Percentiles rank a stretch among this genome's conserved stretches.
These are phyloP conservation scores for Eupithecia inturbata DNA, from an alignment of 2,888 invertebrate genomes.

Conservation along the genomic window DNA sequence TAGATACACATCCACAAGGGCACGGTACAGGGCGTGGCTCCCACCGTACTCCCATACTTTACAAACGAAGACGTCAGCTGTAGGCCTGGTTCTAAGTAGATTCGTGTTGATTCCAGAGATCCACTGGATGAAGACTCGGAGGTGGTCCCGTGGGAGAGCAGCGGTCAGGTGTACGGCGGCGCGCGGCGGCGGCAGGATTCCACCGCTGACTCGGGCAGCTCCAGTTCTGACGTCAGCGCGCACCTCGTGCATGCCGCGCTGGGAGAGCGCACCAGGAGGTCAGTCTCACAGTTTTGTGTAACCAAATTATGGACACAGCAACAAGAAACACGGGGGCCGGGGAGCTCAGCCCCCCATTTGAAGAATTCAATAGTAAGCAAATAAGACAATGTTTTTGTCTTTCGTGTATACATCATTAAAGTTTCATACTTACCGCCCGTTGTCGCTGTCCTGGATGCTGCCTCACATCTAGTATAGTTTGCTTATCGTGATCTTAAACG, in stretches of 20 bases:
- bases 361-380: too few species aligned
- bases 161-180: slow-evolving; percentile 62
- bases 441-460: not conserved
- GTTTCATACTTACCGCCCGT: not conserved
- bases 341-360: too few species aligned
- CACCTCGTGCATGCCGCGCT: slow-evolving; percentile 86
- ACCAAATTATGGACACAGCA: not conserved
- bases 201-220: slow-evolving; percentile 87
- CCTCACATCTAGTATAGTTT: not conserved
- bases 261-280: slow-evolving; percentile 28
- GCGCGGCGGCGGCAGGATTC: slow-evolving; percentile 86
- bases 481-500: not conserved
- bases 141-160: slow-evolving; percentile 71
- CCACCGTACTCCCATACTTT: not conserved
- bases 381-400: not conserved
- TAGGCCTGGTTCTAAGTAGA: not conserved
- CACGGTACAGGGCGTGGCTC: slow-evolving; percentile 60
- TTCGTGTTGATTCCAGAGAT: slow-evolving; percentile 55
- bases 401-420: not conserved
- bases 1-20: not conserved
- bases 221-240: slow-evolving; percentile 89
- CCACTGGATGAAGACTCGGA: slow-evolving; percentile 70
- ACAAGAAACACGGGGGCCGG: too few species aligned
- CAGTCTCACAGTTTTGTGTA: not conserved
- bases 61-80: not conserved